Conservation (phyloP, 2,888 invertebrate genomes). For the Latrodectus hesperus region DNA sequence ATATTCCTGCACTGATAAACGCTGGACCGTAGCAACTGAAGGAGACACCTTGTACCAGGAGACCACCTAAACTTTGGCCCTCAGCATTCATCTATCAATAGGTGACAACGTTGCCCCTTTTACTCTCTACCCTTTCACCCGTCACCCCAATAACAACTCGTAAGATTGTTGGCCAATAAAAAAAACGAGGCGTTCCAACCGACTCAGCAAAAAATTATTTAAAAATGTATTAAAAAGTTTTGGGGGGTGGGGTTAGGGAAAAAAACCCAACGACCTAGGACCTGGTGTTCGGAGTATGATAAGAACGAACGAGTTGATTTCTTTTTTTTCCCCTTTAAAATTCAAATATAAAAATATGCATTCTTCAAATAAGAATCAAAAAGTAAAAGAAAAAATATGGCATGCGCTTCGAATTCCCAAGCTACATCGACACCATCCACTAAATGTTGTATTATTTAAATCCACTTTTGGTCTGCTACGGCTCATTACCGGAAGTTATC, state of each 20-base stretch:
- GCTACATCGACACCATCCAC: conserved; percentile 55
- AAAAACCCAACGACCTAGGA: conserved; percentile 35
- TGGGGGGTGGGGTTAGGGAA: not conserved
- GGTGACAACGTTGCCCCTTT: conserved; percentile 4
- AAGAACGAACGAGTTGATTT: conserved; percentile 59
- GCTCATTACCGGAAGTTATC: conserved; percentile 68
- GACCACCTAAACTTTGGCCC: not conserved
- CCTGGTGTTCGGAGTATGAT: conserved; percentile 51
- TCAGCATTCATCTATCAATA: not conserved
- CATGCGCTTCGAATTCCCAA: conserved; percentile 33
- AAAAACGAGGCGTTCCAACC: not conserved
- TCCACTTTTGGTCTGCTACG: conserved; percentile 68
- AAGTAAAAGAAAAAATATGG: conserved; percentile 1
- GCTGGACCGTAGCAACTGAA: too few relatives aligned
- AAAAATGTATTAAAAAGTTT: conserved; percentile 2
- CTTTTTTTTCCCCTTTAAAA: conserved; percentile 26
- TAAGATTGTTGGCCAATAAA: not conserved
- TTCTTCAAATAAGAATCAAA: conserved; percentile 34
- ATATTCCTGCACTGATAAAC: too few relatives aligned
- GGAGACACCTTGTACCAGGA: too few relatives aligned
- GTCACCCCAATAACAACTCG: conserved; percentile 1
- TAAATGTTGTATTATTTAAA: conserved; percentile 69
- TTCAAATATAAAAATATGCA: conserved; percentile 20
- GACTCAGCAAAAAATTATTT: not conserved
- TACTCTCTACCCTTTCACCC: conserved; percentile 16